A percentile compares a stretch with the other conserved stretches of the same genome.
Conservation (phyloP, 2,113 vertebrate species). For the Aptenodytes forsteri region DNA sequence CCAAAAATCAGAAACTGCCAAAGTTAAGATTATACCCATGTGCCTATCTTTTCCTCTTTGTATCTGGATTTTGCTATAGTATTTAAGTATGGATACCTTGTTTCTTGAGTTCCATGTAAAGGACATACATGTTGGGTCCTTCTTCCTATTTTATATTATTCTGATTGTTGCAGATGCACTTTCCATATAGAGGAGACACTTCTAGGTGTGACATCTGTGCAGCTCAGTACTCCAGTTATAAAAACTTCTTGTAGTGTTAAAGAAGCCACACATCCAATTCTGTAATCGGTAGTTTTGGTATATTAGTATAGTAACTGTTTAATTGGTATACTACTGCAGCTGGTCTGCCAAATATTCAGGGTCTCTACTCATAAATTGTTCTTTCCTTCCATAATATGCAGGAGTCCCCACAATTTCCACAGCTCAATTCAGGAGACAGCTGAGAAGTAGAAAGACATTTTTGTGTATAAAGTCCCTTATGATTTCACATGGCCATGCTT, state of each 20-base stretch:
- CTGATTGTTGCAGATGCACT: background rate
- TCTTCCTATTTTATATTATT: background rate
- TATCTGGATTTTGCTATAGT: background rate
- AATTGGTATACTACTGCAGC: background rate
- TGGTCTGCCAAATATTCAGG: background rate
- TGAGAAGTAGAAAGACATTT: slow-evolving; percentile 5
- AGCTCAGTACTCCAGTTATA: background rate
- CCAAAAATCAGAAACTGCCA: background rate
- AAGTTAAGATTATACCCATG: too few species aligned
- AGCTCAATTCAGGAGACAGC: background rate
- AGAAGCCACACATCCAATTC: background rate
- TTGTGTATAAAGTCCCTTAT: background rate
- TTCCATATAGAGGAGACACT: background rate
- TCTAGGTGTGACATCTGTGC: background rate
- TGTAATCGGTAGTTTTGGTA: background rate
- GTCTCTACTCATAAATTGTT: background rate
- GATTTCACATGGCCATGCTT: background rate
- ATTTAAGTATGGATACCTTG: background rate
- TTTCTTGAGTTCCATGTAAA: background rate
- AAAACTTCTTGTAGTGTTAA: background rate
- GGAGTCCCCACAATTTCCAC: background rate
- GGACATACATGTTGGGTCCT: background rate
- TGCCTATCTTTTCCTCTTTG: background rate
- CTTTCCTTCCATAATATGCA: background rate
- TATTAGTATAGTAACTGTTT: background rate